phyloP scores from a whole-genome alignment of 2,888 invertebrate species.

The Eupithecia inturbata region DNA sequence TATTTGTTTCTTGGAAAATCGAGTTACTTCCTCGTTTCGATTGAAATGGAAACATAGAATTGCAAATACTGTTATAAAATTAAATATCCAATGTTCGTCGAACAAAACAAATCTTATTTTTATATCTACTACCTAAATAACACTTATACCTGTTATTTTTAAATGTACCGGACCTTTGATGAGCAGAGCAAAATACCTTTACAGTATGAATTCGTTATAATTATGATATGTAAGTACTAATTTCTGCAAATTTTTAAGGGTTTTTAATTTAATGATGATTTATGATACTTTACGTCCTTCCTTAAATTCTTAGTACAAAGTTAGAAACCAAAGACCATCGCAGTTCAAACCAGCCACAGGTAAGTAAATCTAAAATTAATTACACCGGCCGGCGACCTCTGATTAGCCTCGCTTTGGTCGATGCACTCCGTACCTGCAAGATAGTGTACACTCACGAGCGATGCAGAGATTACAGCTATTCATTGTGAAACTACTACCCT shows the following conservation, averaged over 20 bases:
- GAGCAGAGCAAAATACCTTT: background rate
- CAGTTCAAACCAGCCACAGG: background rate
- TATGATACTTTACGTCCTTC: background rate
- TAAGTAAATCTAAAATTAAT: background rate
- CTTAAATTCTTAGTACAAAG: background rate
- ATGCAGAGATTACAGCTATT: constrained; percentile 6
- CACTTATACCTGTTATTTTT: too few relatives aligned
- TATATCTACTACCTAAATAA: too few relatives aligned
- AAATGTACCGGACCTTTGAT: too few relatives aligned
- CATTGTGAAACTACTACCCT: background rate
- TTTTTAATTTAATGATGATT: too few relatives aligned
- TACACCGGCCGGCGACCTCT: constrained; percentile 3
- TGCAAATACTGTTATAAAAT: too few relatives aligned
- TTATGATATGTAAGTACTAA: too few relatives aligned
- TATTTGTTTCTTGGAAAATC: background rate
- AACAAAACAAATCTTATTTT: too few relatives aligned
- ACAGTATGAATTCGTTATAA: background rate
- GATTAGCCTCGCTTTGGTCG: background rate
- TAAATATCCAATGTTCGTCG: too few relatives aligned
- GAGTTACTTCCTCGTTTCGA: too few relatives aligned
- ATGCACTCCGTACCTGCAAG: background rate
- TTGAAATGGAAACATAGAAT: too few relatives aligned
- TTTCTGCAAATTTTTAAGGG: too few relatives aligned
- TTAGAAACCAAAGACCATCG: background rate
- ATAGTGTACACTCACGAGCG: constrained; percentile 5